Base-by-base conservation (phyloP, 2,888 invertebrate genomes). In the Salticus scenicus region DNA sequence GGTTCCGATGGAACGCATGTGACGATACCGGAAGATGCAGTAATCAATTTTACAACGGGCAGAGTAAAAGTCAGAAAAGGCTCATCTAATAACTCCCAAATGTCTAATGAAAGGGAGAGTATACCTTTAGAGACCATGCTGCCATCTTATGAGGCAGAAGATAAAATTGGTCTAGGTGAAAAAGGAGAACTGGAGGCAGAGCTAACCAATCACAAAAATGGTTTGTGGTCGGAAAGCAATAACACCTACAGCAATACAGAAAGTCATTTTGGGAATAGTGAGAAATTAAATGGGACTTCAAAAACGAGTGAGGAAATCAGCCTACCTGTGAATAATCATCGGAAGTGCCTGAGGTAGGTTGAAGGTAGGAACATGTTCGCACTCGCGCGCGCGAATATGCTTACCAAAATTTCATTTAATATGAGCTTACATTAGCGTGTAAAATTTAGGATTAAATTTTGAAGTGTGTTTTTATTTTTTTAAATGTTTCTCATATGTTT, bases 341-440 rank as follows among this genome's bases (percentile, higher is more conserved):
- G 79, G 79, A 85, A 85, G 70, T 85, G 79, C 51, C 85, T 85
- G 47, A 85, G 85, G 85, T 84, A 84, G 73, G 77, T 83, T 66
- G 71, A 37, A 79, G 79, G 79, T 79, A 79, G 79, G 79, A 72
- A 72, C 66, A 70, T 75, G 63, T 42, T 69, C 42, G 51, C 20
- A 14, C 17, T 73, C 47, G 57, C 63, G 51, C 14, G 5, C 17
- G 64, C 66, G 69, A 81, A 70, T 81, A 31, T 75, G 70, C 74
- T 81, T 57, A 42, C 64, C 66, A 20, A 28, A 30, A 47, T 57
- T 57, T 24, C 24, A 24, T 57, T 57, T 12, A 57, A 17, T 47
- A 17, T 14, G 17, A 24, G 10, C 47, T n/a, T n/a, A n/a, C n/a
- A n/a, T n/a, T n/a, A n/a, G n/a, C n/a, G n/a, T n/a, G n/a, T n/a